These are phyloP conservation scores for Steinernema hermaphroditum DNA, from an alignment of 2,888 invertebrate genomes.

Conservation along the genomic window DNA sequence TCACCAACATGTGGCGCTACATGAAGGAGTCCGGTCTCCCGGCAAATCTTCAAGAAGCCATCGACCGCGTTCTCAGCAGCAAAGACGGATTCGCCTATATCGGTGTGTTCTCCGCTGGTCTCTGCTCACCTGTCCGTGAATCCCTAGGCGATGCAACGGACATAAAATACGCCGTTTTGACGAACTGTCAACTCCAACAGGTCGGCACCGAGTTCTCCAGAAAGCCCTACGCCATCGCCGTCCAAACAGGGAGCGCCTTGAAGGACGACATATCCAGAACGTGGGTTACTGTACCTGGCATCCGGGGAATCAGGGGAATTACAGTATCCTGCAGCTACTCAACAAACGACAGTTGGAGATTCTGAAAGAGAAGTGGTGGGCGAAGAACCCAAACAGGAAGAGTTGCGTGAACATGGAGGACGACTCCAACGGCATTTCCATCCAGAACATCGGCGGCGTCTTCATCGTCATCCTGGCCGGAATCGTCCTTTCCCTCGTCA, in stretches of 20 bases:
- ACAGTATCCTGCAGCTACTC: slow-evolving; percentile 85
- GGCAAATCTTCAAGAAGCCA: slow-evolving; percentile 78
- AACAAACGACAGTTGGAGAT: slow-evolving; percentile 89
- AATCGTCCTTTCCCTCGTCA: slow-evolving; percentile 68
- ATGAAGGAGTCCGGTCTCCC: slow-evolving; percentile 86
- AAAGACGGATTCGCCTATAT: slow-evolving; percentile 84
- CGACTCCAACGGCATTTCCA: slow-evolving; percentile 93
- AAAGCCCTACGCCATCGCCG: slow-evolving; percentile 94
- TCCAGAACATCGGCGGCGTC: slow-evolving; percentile 95
- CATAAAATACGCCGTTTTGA: slow-evolving; percentile 79
- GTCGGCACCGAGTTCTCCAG: slow-evolving; percentile 95
- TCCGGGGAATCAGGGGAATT: slow-evolving; percentile 77
- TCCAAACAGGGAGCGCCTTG: slow-evolving; percentile 90
- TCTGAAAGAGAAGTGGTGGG: slow-evolving; percentile 96
- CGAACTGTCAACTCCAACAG: slow-evolving; percentile 84
- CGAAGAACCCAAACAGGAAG: slow-evolving; percentile 81
- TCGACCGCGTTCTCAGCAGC: slow-evolving; percentile 73
- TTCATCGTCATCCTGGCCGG: slow-evolving; percentile 91
- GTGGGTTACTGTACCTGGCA: not conserved
- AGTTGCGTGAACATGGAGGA: slow-evolving; percentile 74
- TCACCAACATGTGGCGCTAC: slow-evolving; percentile 97
- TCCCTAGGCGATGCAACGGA: slow-evolving; percentile 92
- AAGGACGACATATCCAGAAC: slow-evolving; percentile 85
- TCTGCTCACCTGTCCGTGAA: no score
- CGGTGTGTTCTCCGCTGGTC: slow-evolving; percentile 70